Evolutionary conservation across 2,113 vertebrate genomes (phyloP).

Genomic region (Archilochus colubris): DNA sequence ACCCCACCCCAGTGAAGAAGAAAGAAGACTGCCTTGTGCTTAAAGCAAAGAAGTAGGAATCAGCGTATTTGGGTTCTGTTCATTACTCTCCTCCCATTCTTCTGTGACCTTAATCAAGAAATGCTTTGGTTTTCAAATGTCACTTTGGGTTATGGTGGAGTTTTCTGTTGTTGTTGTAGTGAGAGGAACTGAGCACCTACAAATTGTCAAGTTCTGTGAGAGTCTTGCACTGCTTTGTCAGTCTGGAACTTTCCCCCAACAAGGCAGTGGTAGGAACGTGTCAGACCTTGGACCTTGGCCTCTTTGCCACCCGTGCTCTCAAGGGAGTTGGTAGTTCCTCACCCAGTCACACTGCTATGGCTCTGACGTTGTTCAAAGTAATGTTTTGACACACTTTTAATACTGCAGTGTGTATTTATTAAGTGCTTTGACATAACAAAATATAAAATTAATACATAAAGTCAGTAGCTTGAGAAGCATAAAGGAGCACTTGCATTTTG

Average conservation of each 20-base stretch:
- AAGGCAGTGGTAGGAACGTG: background rate
- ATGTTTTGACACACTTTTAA: background rate
- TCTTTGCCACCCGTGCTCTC: background rate
- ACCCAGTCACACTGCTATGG: background rate
- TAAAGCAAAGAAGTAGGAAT: slow-evolving; percentile 6
- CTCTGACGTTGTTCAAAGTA: fast-evolving
- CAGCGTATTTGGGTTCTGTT: slow-evolving; percentile 10
- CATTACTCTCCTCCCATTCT: background rate
- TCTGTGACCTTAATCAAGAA: slow-evolving; percentile 2
- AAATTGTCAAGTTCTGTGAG: background rate
- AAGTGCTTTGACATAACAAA: background rate
- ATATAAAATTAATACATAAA: background rate
- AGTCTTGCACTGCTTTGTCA: background rate
- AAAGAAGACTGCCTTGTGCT: slow-evolving; percentile 22
- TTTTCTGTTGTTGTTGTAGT: background rate
- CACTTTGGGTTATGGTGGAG: background rate
- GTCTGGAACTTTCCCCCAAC: fast-evolving
- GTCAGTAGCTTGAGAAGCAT: background rate
- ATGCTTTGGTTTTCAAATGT: background rate
- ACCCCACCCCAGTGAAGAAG: background rate
- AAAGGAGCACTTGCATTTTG: slow-evolving; percentile 6
- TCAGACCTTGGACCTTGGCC: background rate
- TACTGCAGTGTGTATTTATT: background rate
- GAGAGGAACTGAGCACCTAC: background rate
- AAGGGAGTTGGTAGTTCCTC: background rate